Evolutionary conservation across 64 coral and sea anemone species (phyloP).

Genomic region (Porites lutea): DNA sequence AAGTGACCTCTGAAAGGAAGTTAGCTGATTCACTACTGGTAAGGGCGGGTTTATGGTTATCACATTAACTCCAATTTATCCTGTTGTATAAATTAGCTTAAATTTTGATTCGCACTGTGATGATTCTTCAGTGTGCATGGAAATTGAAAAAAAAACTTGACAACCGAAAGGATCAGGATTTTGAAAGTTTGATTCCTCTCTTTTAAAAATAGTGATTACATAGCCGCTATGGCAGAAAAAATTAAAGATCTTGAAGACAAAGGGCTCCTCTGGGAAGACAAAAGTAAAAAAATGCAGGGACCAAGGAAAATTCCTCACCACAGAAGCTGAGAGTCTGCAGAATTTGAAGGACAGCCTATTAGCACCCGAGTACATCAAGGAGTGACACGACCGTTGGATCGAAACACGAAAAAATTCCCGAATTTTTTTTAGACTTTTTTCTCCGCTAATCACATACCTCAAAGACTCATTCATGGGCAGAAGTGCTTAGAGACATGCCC

Average conservation of each 20-base stretch:
- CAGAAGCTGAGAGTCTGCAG: neutral
- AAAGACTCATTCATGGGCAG: no score
- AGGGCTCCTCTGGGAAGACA: neutral
- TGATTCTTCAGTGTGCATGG: neutral
- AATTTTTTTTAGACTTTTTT: no score
- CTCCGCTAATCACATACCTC: no score
- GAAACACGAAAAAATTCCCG: neutral
- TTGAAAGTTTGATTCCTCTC: constrained; percentile 6
- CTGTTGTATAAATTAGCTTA: no score
- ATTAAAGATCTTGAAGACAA: neutral
- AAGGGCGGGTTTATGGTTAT: no score
- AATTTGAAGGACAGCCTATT: neutral
- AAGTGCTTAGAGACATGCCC: no score
- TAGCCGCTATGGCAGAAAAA: neutral
- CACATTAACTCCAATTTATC: no score
- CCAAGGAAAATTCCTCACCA: neutral
- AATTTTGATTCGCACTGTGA: neutral
- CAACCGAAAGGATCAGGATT: neutral
- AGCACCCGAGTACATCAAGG: neutral
- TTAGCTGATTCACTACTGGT: no score
- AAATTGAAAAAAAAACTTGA: neutral
- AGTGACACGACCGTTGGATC: neutral
- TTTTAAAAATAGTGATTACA: constrained; percentile 21
- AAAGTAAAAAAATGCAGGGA: neutral
- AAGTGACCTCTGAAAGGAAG: no score